Evolutionary conservation across 2,113 vertebrate genomes (phyloP).

Genomic region (Pipra filicauda): DNA sequence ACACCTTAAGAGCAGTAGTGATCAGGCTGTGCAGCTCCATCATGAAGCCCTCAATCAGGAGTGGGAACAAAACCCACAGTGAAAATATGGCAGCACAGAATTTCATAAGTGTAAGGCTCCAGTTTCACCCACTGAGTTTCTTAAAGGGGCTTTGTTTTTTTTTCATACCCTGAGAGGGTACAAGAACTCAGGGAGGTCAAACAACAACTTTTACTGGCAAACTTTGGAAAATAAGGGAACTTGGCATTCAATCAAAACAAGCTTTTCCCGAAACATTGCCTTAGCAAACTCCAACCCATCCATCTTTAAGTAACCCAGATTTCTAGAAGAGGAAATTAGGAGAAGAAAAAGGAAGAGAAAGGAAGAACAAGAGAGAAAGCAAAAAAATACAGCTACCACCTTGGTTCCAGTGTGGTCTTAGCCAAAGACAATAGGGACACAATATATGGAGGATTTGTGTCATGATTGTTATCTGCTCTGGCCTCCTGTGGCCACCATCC

Average conservation of each 20-base stretch:
- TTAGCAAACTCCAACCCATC: neutral
- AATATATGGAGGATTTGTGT: neutral
- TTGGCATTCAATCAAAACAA: neutral
- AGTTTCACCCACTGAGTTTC: neutral
- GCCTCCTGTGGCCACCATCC: neutral
- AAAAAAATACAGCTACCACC: neutral
- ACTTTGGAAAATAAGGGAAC: neutral
- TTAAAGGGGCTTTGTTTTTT: neutral
- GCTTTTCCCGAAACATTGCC: neutral
- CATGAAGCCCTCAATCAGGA: neutral
- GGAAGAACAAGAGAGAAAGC: neutral
- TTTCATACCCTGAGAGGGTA: neutral
- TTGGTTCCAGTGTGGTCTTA: neutral
- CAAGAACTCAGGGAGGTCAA: neutral
- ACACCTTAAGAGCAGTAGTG: neutral
- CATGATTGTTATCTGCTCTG: neutral
- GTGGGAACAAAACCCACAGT: neutral
- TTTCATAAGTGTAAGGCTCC: neutral
- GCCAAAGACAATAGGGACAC: neutral
- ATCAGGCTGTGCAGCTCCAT: neutral
- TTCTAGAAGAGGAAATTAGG: neutral
- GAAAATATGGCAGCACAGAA: neutral
- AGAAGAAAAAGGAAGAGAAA: neutral
- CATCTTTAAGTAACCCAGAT: neutral
- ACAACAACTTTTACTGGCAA: neutral